Evolutionary conservation across 2,797 vertebrate species (phyloP).

Genomic region (Rhynchonycteris naso): DNA sequence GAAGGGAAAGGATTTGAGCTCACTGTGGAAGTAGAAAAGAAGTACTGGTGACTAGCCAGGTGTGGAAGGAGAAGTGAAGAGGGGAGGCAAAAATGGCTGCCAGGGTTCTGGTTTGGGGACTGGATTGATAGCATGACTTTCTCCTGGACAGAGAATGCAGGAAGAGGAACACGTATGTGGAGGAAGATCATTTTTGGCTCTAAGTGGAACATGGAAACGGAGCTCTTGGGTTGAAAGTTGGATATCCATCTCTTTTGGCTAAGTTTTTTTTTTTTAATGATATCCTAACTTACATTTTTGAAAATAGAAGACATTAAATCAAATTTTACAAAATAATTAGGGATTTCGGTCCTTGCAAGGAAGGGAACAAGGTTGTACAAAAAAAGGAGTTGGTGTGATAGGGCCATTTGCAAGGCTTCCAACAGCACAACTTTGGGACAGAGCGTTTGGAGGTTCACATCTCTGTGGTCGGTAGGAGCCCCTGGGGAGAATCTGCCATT

Average conservation of each 20-base stretch:
- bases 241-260: neutral
- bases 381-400: no score
- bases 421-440: no score
- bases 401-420: no score
- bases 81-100: neutral
- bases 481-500: no score
- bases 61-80: neutral
- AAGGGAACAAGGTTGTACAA: no score
- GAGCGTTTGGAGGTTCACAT: no score
- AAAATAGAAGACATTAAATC: conserved; percentile 8
- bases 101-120: neutral
- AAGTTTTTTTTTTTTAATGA: neutral
- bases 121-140: neutral
- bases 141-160: neutral
- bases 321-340: neutral
- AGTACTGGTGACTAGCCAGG: neutral
- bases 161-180: neutral
- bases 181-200: neutral
- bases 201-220: neutral
- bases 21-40: neutral
- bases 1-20: neutral
- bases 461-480: no score
- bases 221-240: neutral
- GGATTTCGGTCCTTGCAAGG: no score
- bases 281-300: neutral